Conservation (phyloP, 2,113 vertebrate genomes). For the Nerophis lumbriciformis region DNA sequence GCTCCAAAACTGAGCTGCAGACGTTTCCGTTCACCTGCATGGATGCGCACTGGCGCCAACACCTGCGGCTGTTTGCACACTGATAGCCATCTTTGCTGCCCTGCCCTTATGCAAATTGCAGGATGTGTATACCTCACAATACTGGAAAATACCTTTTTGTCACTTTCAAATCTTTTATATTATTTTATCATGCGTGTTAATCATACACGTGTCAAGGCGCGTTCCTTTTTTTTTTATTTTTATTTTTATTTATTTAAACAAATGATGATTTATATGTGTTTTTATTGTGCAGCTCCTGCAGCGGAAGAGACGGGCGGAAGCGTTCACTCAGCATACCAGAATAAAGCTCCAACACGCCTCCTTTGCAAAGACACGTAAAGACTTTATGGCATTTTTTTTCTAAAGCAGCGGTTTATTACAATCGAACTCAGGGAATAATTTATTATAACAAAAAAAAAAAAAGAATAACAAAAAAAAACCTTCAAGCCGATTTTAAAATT, state of each 20-base stretch:
- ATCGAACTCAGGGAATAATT: not conserved
- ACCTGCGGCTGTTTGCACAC: constrained; percentile 6
- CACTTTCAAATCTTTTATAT: too few relatives aligned
- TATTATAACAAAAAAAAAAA: not conserved
- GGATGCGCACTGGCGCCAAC: constrained; percentile 1
- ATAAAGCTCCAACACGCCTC: constrained; percentile 30
- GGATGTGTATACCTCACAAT: not conserved
- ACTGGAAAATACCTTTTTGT: not conserved
- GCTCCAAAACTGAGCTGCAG: constrained; percentile 10
- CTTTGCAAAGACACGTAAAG: not conserved
- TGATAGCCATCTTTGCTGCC: not conserved
- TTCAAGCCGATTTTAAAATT: too few relatives aligned
- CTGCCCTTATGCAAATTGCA: not conserved
- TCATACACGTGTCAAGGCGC: constrained; percentile 4
- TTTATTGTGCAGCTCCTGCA: constrained; percentile 3
- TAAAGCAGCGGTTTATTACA: not conserved
- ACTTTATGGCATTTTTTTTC: not conserved
- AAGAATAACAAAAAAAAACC: not conserved
- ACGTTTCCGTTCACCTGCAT: constrained; percentile 17
- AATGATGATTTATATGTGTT: too few relatives aligned
- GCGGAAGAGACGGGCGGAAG: constrained; percentile 34
- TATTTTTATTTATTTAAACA: not conserved
- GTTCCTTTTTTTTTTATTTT: not conserved
- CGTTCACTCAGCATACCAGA: constrained; percentile 45
- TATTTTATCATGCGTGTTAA: not conserved